Base-by-base conservation (phyloP, 2,888 invertebrate species). In the Nomada fabriciana region DNA sequence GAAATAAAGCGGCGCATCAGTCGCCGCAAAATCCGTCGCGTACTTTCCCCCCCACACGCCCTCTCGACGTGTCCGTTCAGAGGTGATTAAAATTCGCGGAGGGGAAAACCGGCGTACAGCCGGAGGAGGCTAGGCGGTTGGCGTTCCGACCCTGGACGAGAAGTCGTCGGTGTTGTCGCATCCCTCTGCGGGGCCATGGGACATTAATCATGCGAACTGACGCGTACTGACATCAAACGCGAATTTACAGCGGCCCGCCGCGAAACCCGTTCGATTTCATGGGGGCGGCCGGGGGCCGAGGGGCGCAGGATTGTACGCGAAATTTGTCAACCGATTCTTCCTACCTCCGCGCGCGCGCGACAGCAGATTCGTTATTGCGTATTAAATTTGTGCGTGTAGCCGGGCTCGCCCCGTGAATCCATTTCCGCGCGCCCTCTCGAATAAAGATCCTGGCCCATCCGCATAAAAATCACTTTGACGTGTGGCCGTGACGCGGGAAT, bases 161-260 rank as follows among this genome's bases (percentile, higher is more conserved):
- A 76, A 83, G 86, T 72, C 80, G 73, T 50, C 72, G 80, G 43
- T 63, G 67, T 57, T 59, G 75, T 65, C 68, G 65, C 55, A 20
- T 55, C 76, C 75, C 53, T 60, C 25, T 47, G 25, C 55, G 52
- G 60, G 64, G 64, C 78, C 76, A 67, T 72, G 71, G 80, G 83
- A 86, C 90, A 91, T 92, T 91, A 92, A 92, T 92, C 92, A 92
- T 89, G 89, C 84, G 89, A 87, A 86, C 85, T 91, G 88, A 89
- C 89, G 87, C 88, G 83, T 81, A 86, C 85, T 87, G 91, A 91
- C 91, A 89, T 90, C 90, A 91, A 92, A 91, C 90, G 91, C 87
- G 88, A 89, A 90, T 89, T 90, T 89, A 89, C 90, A 89, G 85
- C 89, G 78, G 72, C 55, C 29, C 25, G 77, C 61, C 67, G 64